Evolutionary conservation across 2,113 vertebrate genomes (phyloP), one percentile per base, ranked within the genome.

Genomic region (Furnarius figulus): DNA sequence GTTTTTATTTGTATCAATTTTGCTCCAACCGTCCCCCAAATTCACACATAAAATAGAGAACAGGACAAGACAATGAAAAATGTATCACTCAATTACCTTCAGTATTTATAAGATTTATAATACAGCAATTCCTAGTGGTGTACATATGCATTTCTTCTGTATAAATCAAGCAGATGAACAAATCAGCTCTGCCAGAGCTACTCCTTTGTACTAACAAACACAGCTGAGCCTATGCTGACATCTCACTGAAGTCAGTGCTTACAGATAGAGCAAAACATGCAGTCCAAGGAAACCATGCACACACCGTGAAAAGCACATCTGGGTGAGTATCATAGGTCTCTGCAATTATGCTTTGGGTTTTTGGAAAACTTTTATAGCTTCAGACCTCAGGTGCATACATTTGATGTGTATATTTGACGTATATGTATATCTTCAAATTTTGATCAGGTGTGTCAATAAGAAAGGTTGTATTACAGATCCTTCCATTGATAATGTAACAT

Each of bases 31-130:
- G 4, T 15, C 4, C 15, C 21, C 47, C 22, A 37, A 71, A 59
- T 21, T 86, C 42, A 14, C 14, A 56, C 5, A 10, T 65, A 30
- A 28, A 59, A 16, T 37, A 55, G 10, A 63, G 25, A 93, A 42
- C 10, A 46, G 13, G 23, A 30, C 42, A 78, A 87, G 24, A 9
- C 35, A 39, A 44, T 68, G 50, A 8, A 46, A 71, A 73, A 35
- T 0, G 0, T 25, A 2, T 35, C 28, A 21, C 52, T 87, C 63
- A 61, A 12, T 49, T 21, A 55, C 4, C 21, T 61, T 74, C 2
- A 25, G 13, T 21, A 16, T 50, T 78, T 46, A 27, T 40, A 25
- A 70, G 22, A 37, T 67, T 74, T 55, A 8, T 67, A 14, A 35
- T 72, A 25, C 0, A 6, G 10, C 6, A 18, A 8, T 52, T 85